These are phyloP conservation scores for Oncopodura yosiiana DNA, from an alignment of 1,140 invertebrate genomes.

Conservation along the genomic window DNA sequence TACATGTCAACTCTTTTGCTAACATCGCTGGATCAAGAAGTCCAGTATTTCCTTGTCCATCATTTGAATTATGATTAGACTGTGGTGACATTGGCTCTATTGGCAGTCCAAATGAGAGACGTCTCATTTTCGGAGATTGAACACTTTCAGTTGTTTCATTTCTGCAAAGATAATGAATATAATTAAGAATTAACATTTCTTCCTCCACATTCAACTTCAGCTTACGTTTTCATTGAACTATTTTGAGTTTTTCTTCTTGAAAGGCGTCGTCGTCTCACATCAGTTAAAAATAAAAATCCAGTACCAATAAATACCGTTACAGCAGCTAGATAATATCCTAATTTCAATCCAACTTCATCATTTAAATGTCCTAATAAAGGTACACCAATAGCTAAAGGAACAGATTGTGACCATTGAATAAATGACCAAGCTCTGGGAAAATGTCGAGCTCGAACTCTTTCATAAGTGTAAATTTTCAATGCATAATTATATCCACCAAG, in stretches of 20 bases:
- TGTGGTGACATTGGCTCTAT: constrained; percentile 30
- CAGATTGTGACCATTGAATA: constrained; percentile 74
- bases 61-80: constrained; percentile 30
- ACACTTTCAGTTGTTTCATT: constrained; percentile 31
- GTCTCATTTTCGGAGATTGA: constrained; percentile 25
- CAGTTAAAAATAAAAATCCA: constrained; percentile 65
- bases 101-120: constrained; percentile 33
- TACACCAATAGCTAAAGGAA: constrained; percentile 74
- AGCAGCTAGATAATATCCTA: constrained; percentile 72
- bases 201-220: not conserved
- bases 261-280: constrained; percentile 60
- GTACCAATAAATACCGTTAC: constrained; percentile 64
- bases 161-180: constrained; percentile 15
- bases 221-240: constrained; percentile 35
- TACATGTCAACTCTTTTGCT: constrained; percentile 61
- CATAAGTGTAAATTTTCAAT: constrained; percentile 79
- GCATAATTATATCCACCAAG: constrained; percentile 71
- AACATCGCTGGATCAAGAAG: constrained; percentile 26
- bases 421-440: constrained; percentile 82
- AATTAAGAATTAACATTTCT: not conserved
- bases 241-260: constrained; percentile 30
- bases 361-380: constrained; percentile 74
- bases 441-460: constrained; percentile 69
- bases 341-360: constrained; percentile 50
- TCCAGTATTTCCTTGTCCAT: constrained; percentile 18